Percentiles rank a stretch among this genome's conserved stretches.
phyloP scores from a whole-genome alignment of 2,113 vertebrate genomes.

The Toxostoma redivivum region DNA sequence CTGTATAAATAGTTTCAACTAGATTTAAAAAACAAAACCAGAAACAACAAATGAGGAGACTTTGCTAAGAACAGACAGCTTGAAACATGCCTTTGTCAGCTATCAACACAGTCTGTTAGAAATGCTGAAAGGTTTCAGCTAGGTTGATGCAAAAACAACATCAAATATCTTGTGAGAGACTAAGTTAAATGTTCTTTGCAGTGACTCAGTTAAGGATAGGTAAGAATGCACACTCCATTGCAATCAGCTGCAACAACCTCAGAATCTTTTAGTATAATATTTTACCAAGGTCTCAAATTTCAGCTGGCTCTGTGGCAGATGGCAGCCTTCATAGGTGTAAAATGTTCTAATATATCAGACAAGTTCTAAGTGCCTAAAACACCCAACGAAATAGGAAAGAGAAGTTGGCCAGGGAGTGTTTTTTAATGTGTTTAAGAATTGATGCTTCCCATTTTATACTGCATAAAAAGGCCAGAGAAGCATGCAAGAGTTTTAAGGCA shows the following conservation, averaged over 20 bases:
- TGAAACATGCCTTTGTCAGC: not conserved
- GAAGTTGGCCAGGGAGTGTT: not conserved
- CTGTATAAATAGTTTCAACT: slow-evolving; percentile 34
- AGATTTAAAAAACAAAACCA: not conserved
- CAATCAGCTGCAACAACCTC: not conserved
- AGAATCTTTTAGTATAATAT: not conserved
- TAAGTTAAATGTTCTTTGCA: slow-evolving; percentile 3
- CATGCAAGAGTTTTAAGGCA: not conserved
- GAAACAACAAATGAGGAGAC: not conserved
- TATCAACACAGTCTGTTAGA: slow-evolving; percentile 20
- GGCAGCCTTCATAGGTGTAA: not conserved
- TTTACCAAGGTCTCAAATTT: not conserved
- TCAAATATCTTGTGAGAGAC: not conserved
- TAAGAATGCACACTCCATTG: not conserved
- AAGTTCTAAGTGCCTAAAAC: not conserved
- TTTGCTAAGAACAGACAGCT: slow-evolving; percentile 8
- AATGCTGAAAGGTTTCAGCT: slow-evolving; percentile 11
- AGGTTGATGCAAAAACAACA: slow-evolving; percentile 7
- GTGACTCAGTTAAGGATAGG: not conserved
- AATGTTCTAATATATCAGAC: not conserved
- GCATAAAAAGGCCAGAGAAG: not conserved
- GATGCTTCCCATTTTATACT: not conserved
- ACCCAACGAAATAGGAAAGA: not conserved
- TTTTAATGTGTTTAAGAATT: not conserved
- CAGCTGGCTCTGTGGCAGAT: not conserved